phyloP scores from a whole-genome alignment of 2,797 vertebrate species.

The Botia kubotai region DNA sequence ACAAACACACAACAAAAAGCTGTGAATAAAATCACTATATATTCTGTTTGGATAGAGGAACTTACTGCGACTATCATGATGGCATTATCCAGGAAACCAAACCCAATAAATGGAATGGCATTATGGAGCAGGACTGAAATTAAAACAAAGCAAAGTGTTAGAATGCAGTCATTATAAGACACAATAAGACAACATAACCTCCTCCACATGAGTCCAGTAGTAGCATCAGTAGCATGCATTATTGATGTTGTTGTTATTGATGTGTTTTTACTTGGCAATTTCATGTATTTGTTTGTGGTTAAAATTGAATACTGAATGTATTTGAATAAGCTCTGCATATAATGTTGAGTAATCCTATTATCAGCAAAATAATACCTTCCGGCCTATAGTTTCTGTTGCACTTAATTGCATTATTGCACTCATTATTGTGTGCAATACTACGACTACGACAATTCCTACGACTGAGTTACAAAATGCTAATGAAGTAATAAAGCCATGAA shows the following conservation, averaged over 20 bases:
- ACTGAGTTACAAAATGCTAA: not conserved
- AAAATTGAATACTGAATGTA: not conserved
- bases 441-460: not conserved
- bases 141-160: not conserved
- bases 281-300: not conserved
- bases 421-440: not conserved
- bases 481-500: not conserved
- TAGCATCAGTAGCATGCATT: too few species aligned
- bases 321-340: not conserved
- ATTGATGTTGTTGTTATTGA: not conserved
- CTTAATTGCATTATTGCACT: not conserved
- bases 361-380: not conserved
- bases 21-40: not conserved
- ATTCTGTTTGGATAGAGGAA: constrained; percentile 33
- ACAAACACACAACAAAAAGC: not conserved
- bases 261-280: not conserved
- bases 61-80: constrained; percentile 90
- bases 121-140: constrained; percentile 88
- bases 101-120: constrained; percentile 86
- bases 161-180: not conserved
- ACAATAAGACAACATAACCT: not conserved
- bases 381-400: not conserved
- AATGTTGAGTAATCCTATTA: not conserved
- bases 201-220: not conserved
- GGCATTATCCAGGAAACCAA: constrained; percentile 89